Evolutionary conservation across 2,113 vertebrate genomes (phyloP), one percentile per base, ranked within the genome.

Genomic region (Heterocephalus glaber): DNA sequence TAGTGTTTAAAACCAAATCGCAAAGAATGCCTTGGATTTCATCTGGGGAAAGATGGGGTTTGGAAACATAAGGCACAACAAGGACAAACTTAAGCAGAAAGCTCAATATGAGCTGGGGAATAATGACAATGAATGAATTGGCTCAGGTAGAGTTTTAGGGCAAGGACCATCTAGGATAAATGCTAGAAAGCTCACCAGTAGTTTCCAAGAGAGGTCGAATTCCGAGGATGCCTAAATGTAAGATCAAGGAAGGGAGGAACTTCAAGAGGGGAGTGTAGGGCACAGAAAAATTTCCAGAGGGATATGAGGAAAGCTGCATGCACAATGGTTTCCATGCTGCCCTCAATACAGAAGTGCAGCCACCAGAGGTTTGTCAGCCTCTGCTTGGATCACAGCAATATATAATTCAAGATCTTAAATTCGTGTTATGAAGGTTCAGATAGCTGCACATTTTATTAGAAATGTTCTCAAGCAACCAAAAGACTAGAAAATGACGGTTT

Each of bases 401-500:
- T 22, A 54, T 89, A 93, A 97, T 91, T 96, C 86, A 91, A 96
- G 84, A 89, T 70, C 93, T 96, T 96, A 87, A 94, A 95, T 94
- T 90, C 20, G 0, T 81, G 68, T 65, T 49, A 93, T 9, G 38
- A 95, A 92, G 86, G 63, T 89, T 92, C 88, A 95, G 80, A 96
- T 33, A 86, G 84, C 66, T 26, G 6, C 66, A 79, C 83, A 52
- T 97, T 95, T 93, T 95, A 95, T 90, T 80, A 95, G 91, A 96
- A 97, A 90, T 89, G 65, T 85, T 97, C 89, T 58, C 68, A 97
- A 86, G 70, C 77, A 92, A 95, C 52, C 58, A 89, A 95, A 84
- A 96, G 52, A 93, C 91, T 84, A 93, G 81, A 94, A 97, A 97
- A 97, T 96, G 82, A 91, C 70, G 65, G 74, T 92, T 96, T 87